phyloP scores from a whole-genome alignment of 2,888 invertebrate species.

The Drosophila mimica region DNA sequence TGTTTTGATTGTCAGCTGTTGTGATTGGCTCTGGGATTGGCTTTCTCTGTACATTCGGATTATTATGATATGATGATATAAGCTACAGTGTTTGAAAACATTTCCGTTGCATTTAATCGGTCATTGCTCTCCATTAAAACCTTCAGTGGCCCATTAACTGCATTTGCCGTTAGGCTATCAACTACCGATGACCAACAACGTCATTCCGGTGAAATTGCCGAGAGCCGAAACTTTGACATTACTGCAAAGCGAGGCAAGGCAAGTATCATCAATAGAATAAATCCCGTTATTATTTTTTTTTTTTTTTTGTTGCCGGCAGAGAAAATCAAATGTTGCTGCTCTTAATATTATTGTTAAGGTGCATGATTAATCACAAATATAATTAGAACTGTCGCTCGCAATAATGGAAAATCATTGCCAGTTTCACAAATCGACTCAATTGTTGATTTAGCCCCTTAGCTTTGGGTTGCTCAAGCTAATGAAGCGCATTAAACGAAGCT shows the following conservation, averaged over 20 bases:
- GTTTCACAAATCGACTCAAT: conserved; percentile 23
- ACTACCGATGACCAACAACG: conserved; percentile 3
- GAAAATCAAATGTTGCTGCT: conserved; percentile 30
- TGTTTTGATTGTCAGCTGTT: conserved; percentile 42
- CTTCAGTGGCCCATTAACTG: conserved; percentile 27
- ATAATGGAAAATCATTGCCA: conserved; percentile 71
- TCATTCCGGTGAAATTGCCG: conserved; percentile 3
- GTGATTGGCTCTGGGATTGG: conserved; percentile 15
- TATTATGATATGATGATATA: conserved; percentile 24
- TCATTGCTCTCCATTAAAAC: conserved; percentile 44
- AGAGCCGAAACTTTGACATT: neutral
- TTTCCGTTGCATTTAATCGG: conserved; percentile 67
- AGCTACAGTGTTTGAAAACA: conserved; percentile 25
- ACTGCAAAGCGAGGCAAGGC: neutral
- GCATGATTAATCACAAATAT: conserved; percentile 72
- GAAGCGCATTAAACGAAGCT: conserved; percentile 64
- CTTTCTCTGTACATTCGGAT: conserved; percentile 36
- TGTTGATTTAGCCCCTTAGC: conserved; percentile 25
- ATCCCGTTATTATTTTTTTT: neutral
- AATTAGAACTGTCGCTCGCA: conserved; percentile 56
- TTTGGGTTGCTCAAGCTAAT: conserved; percentile 55
- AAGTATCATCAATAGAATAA: conserved; percentile 24
- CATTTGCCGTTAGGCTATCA: conserved; percentile 37
- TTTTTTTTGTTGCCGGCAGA: neutral
- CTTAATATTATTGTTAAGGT: conserved; percentile 34